Evolutionary conservation across 2,113 vertebrate genomes (phyloP), one percentile per base, ranked within the genome.

Genomic region (Cyphomyrus plagiostoma): DNA sequence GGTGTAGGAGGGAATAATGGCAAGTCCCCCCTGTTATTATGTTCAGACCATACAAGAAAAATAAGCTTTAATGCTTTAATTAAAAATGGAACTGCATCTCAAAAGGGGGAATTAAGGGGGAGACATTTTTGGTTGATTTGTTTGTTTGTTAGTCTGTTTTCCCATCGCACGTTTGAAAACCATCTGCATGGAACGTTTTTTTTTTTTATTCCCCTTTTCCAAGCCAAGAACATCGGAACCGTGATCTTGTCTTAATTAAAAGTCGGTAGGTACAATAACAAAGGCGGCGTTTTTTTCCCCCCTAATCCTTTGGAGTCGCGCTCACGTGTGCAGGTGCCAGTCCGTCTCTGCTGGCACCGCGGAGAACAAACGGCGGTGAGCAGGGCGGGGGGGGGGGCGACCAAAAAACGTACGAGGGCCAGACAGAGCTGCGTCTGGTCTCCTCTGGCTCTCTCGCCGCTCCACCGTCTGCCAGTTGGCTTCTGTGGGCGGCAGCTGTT

Each of bases 11-110:
- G 92, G 90, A 91, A 92, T 95, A 92, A 93, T 93, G 91, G 94
- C 93, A 92, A 93, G 92, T 95, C 94, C 93, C 83, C 93, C 42
- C 94, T 93, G 93, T 95, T 92, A 93, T 95, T 94, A 93, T 92
- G 90, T 82, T 74, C 91, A 52, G 94, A 95, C 93, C 93, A 92
- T 85, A 92, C 91, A 91, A 93, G 89, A 93, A 95, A 94, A 94
- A 90, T 92, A 83, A 91, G 92, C 90, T 93, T 94, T 94, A 92
- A 94, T 93, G 92, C 93, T 94, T 95, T 96, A 96, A 96, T 96
- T 96, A 96, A 95, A 96, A 95, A 90, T 83, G 91, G 93, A 96
- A 96, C 95, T 92, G 92, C 95, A 95, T 95, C 94, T 94, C 93
- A 88, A 94, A 80, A 89, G 74, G 89, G 93, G 92, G 94, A 95